Base-by-base conservation (phyloP, 1,140 invertebrate genomes). In the Euwallacea similis region DNA sequence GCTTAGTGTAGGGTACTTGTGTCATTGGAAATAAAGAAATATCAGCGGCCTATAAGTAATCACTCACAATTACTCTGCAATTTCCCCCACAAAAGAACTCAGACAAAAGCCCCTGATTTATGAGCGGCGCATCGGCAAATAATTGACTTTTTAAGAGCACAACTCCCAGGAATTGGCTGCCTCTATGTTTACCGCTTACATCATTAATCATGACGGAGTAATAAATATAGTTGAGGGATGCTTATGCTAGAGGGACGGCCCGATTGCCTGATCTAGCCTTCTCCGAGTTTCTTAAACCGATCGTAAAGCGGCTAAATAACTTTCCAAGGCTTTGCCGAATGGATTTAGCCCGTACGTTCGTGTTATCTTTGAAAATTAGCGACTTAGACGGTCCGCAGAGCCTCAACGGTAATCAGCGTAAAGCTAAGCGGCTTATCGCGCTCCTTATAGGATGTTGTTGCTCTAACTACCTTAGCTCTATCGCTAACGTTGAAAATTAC, bases 61-160 rank as follows among this genome's bases (percentile, higher is more conserved):
- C 21, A 33, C 21, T 33, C 21, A 33, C 21, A 33, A 33, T 33
- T 33, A 33, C 21, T 33, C 21, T 4, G 21, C 21, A 33, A 33
- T 33, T 8, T n/a, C 9, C 33, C n/a, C 11, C 33, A 60, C 21
- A 60, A 60, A 42, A n/a, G 43, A 60, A 41, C 43, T 42, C 33
- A 42, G 41, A 60, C 33, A 42, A 60, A 42, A 60, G 33, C 53
- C 21, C 21, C 21, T 55, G 53, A 60, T 60, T 60, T 60, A 60
- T 60, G 33, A 42, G 33, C 21, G 21, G 21, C 11, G 10, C 58
- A 42, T 41, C 58, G 58, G 58, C 10, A 60, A 60, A 60, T 42
- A 60, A 60, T 60, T 60, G 58, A 42, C 58, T 60, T 60, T 60
- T 60, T 60, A 60, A 60, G 58, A 60, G 58, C 58, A 60, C 42